A percentile compares a stretch with the other conserved stretches of the same genome.
These are phyloP conservation scores for Agapornis roseicollis DNA, from an alignment of 2,113 vertebrate genomes.

Conservation along the genomic window DNA sequence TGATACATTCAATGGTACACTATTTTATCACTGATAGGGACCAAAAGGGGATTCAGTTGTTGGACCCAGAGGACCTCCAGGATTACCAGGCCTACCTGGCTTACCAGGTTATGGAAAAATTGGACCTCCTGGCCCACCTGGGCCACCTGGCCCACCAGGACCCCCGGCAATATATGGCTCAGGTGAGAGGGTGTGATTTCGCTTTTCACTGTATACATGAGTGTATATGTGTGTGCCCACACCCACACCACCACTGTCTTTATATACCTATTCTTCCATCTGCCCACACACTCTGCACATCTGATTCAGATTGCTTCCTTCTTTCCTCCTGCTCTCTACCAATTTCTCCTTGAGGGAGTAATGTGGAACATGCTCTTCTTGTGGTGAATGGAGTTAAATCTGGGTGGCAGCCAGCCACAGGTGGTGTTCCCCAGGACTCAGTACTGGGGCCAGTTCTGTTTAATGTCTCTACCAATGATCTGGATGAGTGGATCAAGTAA, in stretches of 20 bases:
- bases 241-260: neutral
- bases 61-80: constrained; percentile 85
- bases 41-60: constrained; percentile 87
- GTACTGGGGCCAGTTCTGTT: neutral
- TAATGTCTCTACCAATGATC: neutral
- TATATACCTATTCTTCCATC: neutral
- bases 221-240: fast-evolving
- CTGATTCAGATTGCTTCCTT: neutral
- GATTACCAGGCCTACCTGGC: constrained; percentile 85
- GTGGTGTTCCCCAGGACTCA: neutral
- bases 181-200: constrained; percentile 63
- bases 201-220: neutral
- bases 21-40: constrained; percentile 76
- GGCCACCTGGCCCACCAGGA: constrained; percentile 80
- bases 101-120: constrained; percentile 85
- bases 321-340: neutral
- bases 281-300: neutral
- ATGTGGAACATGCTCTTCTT: neutral
- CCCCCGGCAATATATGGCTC: constrained; percentile 76
- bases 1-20: neutral
- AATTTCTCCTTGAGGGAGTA: neutral
- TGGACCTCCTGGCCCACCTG: constrained; percentile 84
- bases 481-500: fast-evolving
- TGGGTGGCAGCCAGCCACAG: neutral
- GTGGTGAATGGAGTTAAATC: neutral